Base-by-base conservation (phyloP, 1,140 invertebrate genomes). In the Temnothorax longispinosus region DNA sequence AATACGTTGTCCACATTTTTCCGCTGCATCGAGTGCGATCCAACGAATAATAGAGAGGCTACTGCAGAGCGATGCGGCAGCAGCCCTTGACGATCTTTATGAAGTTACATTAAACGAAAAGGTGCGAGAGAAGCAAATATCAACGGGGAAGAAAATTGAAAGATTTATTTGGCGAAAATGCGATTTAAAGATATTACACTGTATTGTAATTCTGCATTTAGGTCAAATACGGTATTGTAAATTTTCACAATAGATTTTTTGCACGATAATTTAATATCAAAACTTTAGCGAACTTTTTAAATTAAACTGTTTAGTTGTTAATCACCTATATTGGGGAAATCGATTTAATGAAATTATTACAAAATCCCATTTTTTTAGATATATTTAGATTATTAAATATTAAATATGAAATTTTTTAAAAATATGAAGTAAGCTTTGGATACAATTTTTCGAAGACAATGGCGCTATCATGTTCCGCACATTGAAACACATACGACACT, bases 21-120 rank as follows among this genome's bases (percentile, higher is more conserved):
- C 62, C 67, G n/a, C 56, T 58, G 71, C 77, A 82, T 87, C 76
- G 88, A 86, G 87, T 75, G 60, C 54, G 27, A 27, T 32, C 38
- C 75, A 74, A 13, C 64, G 84, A 64, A 84, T 84, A 84, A 82
- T 47, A 75, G 54, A 84, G 67, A 72, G 27, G 54, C 69, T 41
- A 84, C 44, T 84, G 69, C 69, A 44, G 69, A 84, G 13, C 52
- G 41, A 50, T 84, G 41, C 69, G 41, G 35, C 27, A n/a, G 54
- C 41, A n/a, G 54, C 41, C 54, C 27, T 60, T 56, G 21, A 82
- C 67, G 54, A 82, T 74, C 54, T 84, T 75, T 84, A 84, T 50
- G 18, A 74, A 62, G 32, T 84, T 75, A 75, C 13, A 35, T 75
- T 75, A 84, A 84, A 84, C 27, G 8, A 60, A 82, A 6, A 72